These are phyloP conservation scores for Papilio polyxenes DNA, from an alignment of 1,140 invertebrate genomes.

Conservation along the genomic window DNA sequence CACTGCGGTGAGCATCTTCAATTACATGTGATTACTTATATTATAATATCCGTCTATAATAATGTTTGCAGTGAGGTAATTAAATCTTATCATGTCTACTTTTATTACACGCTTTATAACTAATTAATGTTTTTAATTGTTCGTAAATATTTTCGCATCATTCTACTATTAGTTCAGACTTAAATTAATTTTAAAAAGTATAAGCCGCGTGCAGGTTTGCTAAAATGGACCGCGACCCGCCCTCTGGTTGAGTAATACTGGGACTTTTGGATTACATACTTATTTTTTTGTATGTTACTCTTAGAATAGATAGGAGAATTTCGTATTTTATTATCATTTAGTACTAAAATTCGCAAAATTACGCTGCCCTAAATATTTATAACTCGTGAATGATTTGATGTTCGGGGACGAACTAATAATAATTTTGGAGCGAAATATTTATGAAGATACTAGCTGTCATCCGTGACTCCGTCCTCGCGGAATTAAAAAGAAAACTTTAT, in stretches of 20 bases:
- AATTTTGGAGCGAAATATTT: not conserved
- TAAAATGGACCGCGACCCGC: no score
- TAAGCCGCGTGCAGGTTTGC: not conserved
- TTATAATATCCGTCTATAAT: not conserved
- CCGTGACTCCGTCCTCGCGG: no score
- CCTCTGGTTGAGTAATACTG: no score
- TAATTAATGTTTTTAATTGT: constrained; percentile 11
- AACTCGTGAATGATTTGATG: not conserved
- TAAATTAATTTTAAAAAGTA: no score
- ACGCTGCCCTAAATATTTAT: not conserved
- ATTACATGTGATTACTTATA: constrained; percentile 4
- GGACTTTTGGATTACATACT: no score
- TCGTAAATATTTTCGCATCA: not conserved
- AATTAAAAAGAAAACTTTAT: no score
- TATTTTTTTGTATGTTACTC: no score
- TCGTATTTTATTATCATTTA: no score
- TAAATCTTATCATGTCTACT: constrained; percentile 3
- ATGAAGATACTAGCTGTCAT: not conserved
- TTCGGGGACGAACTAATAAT: not conserved
- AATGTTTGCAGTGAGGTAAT: not conserved
- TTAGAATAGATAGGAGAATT: no score
- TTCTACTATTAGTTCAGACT: not conserved
- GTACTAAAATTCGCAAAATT: no score
- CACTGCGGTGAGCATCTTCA: constrained; percentile 23
- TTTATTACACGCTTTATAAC: not conserved